phyloP scores from a whole-genome alignment of 2,113 vertebrate genomes.

The Porphyrio hochstetteri region DNA sequence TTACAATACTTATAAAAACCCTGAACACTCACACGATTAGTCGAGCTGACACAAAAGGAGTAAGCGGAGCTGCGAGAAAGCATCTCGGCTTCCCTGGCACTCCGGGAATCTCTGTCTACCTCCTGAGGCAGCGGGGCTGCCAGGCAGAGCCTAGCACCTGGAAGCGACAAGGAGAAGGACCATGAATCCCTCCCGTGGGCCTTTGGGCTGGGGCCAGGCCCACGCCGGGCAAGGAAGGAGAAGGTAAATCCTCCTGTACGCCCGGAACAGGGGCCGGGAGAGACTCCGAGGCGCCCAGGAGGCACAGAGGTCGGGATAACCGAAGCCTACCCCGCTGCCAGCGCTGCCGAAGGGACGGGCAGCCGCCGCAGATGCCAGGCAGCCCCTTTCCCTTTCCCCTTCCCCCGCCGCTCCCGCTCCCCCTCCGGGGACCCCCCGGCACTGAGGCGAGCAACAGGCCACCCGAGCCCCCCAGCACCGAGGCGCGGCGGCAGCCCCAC shows the following conservation, averaged over 20 bases:
- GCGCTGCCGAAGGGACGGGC: neutral
- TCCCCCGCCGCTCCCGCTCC: neutral
- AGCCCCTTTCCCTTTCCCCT: too few relatives aligned
- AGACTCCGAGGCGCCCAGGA: too few relatives aligned
- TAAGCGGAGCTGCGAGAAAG: neutral
- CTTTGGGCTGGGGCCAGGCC: neutral
- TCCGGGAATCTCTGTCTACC: neutral
- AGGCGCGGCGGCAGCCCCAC: neutral
- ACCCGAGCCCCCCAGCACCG: accelerated
- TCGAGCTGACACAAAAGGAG: neutral
- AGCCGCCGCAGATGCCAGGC: too few relatives aligned
- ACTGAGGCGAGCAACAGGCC: accelerated
- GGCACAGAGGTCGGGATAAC: neutral
- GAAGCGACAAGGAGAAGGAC: neutral
- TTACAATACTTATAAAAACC: neutral
- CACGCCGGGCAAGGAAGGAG: too few relatives aligned
- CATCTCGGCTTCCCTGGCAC: neutral
- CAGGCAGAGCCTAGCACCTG: neutral
- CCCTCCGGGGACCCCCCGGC: neutral
- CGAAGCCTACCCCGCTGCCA: accelerated
- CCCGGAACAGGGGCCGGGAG: too few relatives aligned
- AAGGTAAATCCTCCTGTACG: too few relatives aligned
- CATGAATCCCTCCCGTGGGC: neutral
- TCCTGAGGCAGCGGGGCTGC: neutral
- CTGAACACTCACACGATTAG: neutral